A percentile compares a stretch with the other conserved stretches of the same genome.
Evolutionary conservation across 2,797 vertebrate genomes (phyloP).

Genomic region (Darevskia mixta): DNA sequence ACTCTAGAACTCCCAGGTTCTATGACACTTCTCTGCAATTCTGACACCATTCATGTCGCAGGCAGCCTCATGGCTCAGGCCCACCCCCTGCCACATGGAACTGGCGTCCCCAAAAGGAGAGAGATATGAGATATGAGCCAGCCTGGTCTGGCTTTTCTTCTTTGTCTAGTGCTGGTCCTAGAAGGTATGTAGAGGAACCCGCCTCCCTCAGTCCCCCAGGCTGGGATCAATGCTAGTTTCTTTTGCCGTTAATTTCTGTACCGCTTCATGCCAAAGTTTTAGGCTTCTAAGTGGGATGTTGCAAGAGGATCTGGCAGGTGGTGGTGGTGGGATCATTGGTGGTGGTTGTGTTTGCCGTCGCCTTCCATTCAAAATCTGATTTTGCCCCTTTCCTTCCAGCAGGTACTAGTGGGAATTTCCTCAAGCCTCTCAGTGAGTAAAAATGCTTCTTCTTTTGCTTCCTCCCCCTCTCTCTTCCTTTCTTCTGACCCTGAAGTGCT

Average conservation of each 20-base stretch:
- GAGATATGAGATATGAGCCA: constrained; percentile 46
- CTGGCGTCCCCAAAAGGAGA: constrained; percentile 16
- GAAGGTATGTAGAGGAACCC: background rate
- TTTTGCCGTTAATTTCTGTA: too few relatives aligned
- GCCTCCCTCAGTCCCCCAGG: too few relatives aligned
- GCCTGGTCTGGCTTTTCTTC: constrained; percentile 25
- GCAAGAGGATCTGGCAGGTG: background rate
- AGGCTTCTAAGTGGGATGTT: too few relatives aligned
- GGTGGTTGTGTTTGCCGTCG: background rate
- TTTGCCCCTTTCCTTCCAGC: background rate
- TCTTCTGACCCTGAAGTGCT: background rate
- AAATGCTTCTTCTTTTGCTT: too few relatives aligned
- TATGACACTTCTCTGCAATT: constrained; percentile 36
- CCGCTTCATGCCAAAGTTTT: too few relatives aligned
- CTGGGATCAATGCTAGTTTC: background rate
- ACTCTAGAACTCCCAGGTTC: constrained; percentile 42
- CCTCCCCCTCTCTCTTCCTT: background rate
- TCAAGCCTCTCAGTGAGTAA: constrained; percentile 44
- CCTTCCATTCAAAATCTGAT: background rate
- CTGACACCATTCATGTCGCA: constrained; percentile 8
- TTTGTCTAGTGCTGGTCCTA: constrained; percentile 12
- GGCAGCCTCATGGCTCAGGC: constrained; percentile 20
- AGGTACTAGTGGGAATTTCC: constrained; percentile 26
- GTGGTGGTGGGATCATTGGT: background rate
- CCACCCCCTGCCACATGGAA: constrained; percentile 22